Conservation (phyloP, 2,113 vertebrate genomes). For the human region DNA sequence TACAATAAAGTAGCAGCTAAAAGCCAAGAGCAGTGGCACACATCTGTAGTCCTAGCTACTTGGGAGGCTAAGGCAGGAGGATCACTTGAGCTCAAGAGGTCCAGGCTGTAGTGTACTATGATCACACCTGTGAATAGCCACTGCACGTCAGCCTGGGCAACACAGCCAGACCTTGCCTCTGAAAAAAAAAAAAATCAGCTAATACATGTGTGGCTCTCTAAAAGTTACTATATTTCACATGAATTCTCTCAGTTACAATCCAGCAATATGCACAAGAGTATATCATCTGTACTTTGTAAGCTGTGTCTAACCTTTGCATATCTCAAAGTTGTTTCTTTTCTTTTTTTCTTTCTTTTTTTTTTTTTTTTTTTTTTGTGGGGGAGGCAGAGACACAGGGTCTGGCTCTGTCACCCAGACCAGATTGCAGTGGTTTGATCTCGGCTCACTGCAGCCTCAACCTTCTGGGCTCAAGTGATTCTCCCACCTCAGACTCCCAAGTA, state of each 20-base stretch:
- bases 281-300: neutral
- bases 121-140: neutral
- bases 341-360: too few species aligned
- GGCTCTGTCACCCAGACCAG: too few species aligned
- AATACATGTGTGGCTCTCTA: neutral
- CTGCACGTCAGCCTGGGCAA: neutral
- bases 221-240: neutral
- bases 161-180: neutral
- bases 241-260: neutral
- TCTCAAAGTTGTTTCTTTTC: neutral
- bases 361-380: too few species aligned
- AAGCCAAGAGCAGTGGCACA: neutral
- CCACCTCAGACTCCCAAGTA: too few species aligned
- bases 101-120: neutral
- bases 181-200: neutral
- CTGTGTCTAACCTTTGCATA: neutral
- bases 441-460: too few species aligned
- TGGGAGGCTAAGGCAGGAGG: neutral
- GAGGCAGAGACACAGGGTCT: too few species aligned
- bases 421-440: too few species aligned
- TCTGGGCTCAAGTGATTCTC: too few species aligned
- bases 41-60: neutral
- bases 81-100: neutral
- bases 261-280: accelerated
- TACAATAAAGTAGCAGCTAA: neutral